Conservation (phyloP, 1,140 invertebrate species). For the Zaprionus inermis region DNA sequence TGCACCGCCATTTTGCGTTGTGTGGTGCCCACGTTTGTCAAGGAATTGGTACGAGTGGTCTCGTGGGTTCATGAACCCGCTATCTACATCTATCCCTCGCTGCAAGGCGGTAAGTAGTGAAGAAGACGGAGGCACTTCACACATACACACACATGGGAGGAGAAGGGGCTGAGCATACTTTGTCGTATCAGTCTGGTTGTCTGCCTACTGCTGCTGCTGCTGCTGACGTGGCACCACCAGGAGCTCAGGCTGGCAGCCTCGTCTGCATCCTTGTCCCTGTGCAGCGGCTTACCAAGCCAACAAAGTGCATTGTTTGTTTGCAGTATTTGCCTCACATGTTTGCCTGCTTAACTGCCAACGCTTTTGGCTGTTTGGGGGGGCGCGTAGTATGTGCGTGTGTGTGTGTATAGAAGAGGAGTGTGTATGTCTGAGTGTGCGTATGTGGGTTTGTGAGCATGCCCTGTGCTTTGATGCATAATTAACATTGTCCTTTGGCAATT, state of each 20-base stretch:
- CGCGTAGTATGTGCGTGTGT: background rate
- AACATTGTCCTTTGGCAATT: constrained; percentile 82
- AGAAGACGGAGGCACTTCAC: background rate
- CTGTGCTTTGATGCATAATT: constrained; percentile 79
- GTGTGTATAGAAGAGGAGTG: background rate
- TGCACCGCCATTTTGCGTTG: constrained; percentile 93
- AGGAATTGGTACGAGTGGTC: constrained; percentile 92
- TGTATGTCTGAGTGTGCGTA: background rate
- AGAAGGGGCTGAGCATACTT: constrained; percentile 14
- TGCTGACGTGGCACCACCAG: constrained; percentile 59
- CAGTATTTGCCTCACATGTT: constrained; percentile 79
- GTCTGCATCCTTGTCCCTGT: constrained; percentile 67
- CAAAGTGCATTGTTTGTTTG: constrained; percentile 81
- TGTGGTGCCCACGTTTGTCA: constrained; percentile 91
- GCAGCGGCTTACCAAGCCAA: constrained; percentile 70
- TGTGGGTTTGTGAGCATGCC: constrained; percentile 12
- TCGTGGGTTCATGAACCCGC: constrained; percentile 92
- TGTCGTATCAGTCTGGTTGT: constrained; percentile 39
- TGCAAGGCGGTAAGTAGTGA: constrained; percentile 88
- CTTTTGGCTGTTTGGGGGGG: constrained; percentile 3
- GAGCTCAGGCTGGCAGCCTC: constrained; percentile 27
- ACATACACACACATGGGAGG: background rate
- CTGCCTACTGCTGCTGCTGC: constrained; percentile 21
- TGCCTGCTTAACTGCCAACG: constrained; percentile 72
- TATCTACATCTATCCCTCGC: constrained; percentile 90